These are phyloP conservation scores for Rhabdornis inornatus DNA, from an alignment of 2,113 vertebrate species.

Conservation along the genomic window DNA sequence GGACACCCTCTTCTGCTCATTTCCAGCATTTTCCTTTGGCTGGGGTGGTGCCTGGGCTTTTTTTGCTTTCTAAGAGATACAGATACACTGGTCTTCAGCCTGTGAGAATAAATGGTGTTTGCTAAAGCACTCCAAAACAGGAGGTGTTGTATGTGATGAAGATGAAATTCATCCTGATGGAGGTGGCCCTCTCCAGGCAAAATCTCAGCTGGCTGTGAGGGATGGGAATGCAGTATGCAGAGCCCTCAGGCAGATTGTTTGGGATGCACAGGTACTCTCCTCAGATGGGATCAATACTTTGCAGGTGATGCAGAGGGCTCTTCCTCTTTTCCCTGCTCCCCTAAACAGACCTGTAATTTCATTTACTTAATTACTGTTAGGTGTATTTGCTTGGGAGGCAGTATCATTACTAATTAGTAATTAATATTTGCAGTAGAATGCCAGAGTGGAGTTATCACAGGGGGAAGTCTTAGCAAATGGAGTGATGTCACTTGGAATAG, in stretches of 20 bases:
- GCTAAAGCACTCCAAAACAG: not conserved
- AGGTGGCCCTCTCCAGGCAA: not conserved
- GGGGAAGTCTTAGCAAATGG: not conserved
- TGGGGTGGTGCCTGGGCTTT: not conserved
- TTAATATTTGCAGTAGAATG: not conserved
- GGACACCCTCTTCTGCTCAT: not conserved
- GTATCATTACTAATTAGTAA: not conserved
- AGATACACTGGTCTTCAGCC: not conserved
- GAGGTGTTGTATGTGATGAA: not conserved
- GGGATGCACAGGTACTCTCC: not conserved
- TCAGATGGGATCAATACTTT: not conserved
- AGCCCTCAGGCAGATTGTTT: not conserved
- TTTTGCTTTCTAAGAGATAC: not conserved
- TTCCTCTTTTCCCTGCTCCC: not conserved
- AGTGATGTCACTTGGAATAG: not conserved
- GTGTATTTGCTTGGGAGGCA: not conserved
- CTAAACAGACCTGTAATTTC: not conserved
- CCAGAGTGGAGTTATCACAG: not conserved
- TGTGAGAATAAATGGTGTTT: not conserved
- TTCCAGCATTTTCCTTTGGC: not conserved
- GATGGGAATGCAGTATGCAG: not conserved
- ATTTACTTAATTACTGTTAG: slow-evolving; percentile 6
- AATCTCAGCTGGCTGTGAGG: not conserved
- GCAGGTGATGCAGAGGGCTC: not conserved
- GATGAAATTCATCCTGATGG: not conserved